phyloP scores from a whole-genome alignment of 2,888 invertebrate species.

The Hemicrepidius hirtus region DNA sequence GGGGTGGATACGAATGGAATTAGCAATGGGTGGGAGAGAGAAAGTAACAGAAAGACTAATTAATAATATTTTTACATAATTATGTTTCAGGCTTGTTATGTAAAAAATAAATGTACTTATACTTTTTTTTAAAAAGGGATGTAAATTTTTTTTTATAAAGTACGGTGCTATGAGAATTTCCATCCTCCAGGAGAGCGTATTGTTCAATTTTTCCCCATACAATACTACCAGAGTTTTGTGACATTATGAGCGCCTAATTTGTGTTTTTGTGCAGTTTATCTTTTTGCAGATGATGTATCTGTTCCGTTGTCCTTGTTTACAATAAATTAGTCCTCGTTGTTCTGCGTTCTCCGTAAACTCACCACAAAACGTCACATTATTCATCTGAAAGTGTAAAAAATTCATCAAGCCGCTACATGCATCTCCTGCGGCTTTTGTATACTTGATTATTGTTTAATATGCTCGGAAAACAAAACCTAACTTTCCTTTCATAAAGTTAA shows the following conservation, averaged over 20 bases:
- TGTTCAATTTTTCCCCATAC: background rate
- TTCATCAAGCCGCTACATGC: conserved; percentile 32
- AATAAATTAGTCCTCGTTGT: conserved; percentile 38
- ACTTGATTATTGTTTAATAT: conserved; percentile 27
- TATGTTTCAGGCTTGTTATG: no score
- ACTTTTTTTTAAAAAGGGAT: no score
- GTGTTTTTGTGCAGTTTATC: conserved; percentile 31
- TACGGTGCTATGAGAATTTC: no score
- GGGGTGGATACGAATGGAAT: no score
- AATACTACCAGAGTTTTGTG: background rate
- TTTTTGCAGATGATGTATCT: conserved; percentile 36
- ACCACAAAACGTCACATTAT: conserved; percentile 13
- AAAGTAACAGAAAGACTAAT: no score
- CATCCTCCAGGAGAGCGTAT: background rate
- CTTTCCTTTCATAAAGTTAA: conserved; percentile 19
- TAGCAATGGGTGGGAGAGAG: no score
- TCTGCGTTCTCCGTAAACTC: conserved; percentile 15
- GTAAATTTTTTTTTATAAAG: no score
- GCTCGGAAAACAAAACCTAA: conserved; percentile 23
- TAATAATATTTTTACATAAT: no score
- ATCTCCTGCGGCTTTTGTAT: conserved; percentile 24
- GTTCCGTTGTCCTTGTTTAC: conserved; percentile 26
- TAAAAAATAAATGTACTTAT: no score
- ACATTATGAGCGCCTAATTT: conserved; percentile 13
- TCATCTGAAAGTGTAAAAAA: conserved; percentile 31